Evolutionary conservation across 1,140 invertebrate species (phyloP), one percentile per base, ranked within the genome.

Genomic region (Pseudachorutes palmiensis): DNA sequence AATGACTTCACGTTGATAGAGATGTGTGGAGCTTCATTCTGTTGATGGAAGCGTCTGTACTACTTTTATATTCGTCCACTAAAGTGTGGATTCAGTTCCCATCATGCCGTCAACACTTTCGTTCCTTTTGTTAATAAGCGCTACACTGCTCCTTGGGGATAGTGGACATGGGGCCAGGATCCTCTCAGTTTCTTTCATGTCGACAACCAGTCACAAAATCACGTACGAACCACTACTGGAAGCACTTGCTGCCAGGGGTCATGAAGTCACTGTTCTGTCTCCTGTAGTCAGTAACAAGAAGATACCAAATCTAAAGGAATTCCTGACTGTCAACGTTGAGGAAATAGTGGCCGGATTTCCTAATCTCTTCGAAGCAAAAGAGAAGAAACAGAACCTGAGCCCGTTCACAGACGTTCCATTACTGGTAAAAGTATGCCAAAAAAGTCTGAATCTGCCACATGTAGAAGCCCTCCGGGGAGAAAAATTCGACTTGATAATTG

Each of bases 401-500:
- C 36, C 16, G 31, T 2, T 24, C 9, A 2, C 3, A 3, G 30
- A 36, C 26, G 29, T 36, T 33, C 26, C 9, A 12, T 19, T 67
- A n/a, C 14, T 57, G 24, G 49, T 64, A 24, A 3, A 59, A 30
- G 2, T 19, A n/a, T 64, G 65, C 26, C 19, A 36, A 14, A 31
- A 59, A 16, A 28, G 45, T 24, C 64, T 51, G 12, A 57, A 63
- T 48, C 28, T 60, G 9, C 45, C 41, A 1, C n/a, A 57, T 32
- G 29, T 70, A 1, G 24, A 68, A 26, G 59, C 5, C 3, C 24
- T 70, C 26, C 19, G 33, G 1, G 29, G 64, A 1, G 78, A 80
- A 65, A 76, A 78, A 30, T 82, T 76, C 64, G 81, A 82, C 73
- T 62, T 80, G 1, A 78, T 82, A 0, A 74, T 82, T 26, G 64